phyloP scores from a whole-genome alignment of 1,140 invertebrate species.

The Papilio machaon region DNA sequence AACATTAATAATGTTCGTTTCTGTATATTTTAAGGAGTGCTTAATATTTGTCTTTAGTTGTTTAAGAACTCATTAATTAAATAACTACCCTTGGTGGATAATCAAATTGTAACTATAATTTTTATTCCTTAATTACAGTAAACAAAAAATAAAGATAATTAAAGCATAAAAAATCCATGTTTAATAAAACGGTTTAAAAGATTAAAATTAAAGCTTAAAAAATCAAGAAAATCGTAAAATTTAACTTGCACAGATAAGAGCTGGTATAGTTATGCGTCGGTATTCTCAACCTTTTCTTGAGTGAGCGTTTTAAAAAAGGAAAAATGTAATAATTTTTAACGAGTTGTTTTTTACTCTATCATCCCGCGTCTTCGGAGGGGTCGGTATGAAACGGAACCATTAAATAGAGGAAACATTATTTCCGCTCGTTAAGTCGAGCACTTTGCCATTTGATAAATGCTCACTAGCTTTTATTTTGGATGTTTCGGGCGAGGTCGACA shows the following conservation, averaged over 20 bases:
- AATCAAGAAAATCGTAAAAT: slow-evolving; percentile 32
- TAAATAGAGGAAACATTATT: slow-evolving; percentile 73
- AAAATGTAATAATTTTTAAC: slow-evolving; percentile 60
- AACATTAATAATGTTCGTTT: slow-evolving; percentile 6
- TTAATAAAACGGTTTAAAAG: slow-evolving; percentile 14
- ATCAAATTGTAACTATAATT: neutral
- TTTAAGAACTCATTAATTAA: neutral
- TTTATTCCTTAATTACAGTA: neutral
- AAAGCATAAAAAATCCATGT: neutral
- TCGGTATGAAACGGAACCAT: slow-evolving; percentile 58
- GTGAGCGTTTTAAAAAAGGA: slow-evolving; percentile 41
- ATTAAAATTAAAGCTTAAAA: slow-evolving; percentile 7
- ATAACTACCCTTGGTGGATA: no score
- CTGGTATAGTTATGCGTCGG: neutral
- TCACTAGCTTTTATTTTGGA: slow-evolving; percentile 54
- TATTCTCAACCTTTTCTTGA: slow-evolving; percentile 41
- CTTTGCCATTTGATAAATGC: slow-evolving; percentile 72
- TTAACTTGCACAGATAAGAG: slow-evolving; percentile 18
- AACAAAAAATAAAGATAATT: no score
- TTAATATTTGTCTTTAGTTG: slow-evolving; percentile 7
- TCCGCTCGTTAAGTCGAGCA: slow-evolving; percentile 73
- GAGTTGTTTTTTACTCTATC: slow-evolving; percentile 51
- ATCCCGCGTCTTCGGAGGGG: slow-evolving; percentile 46
- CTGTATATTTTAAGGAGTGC: slow-evolving; percentile 29
- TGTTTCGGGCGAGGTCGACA: slow-evolving; percentile 2